Evolutionary conservation across 2,113 vertebrate species (phyloP).

Genomic region (Peromyscus californicus): DNA sequence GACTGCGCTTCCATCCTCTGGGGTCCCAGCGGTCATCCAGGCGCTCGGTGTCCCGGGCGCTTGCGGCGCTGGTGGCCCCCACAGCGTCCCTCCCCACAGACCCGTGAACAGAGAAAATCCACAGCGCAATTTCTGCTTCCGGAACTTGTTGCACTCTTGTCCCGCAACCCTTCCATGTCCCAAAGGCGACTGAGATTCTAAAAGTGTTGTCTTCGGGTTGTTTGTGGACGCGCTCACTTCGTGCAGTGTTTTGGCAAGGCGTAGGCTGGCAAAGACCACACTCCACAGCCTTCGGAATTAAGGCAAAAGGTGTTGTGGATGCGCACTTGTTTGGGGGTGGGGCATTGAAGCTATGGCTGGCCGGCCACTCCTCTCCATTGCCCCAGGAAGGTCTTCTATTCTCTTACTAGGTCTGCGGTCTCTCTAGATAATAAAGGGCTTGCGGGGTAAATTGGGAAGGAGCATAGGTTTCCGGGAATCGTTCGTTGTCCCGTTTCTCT

Average conservation of each 20-base stretch:
- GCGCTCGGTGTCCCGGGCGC: not conserved
- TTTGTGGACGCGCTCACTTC: not conserved
- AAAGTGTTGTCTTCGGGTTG: slow-evolving; percentile 8
- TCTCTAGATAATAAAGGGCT: slow-evolving; percentile 73
- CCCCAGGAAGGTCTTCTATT: not conserved
- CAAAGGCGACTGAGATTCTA: not conserved
- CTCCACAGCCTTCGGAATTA: not conserved
- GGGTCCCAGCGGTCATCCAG: fast-evolving
- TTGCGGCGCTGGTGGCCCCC: not conserved
- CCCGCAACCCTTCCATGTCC: not conserved
- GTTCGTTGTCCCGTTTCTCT: not conserved
- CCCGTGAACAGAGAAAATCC: not conserved
- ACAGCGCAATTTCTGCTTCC: not conserved
- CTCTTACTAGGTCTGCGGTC: slow-evolving; percentile 15
- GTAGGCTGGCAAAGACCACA: not conserved
- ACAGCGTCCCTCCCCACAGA: not conserved
- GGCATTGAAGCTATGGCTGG: not conserved
- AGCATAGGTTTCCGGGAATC: slow-evolving; percentile 21
- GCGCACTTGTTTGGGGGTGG: not conserved
- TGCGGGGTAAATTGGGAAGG: not conserved
- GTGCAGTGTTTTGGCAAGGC: not conserved
- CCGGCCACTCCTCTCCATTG: not conserved
- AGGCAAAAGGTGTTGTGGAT: not conserved
- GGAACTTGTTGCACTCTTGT: not conserved
- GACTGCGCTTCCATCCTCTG: not conserved